Conservation (phyloP, 2,888 invertebrate genomes). For the Melanargia galathea region DNA sequence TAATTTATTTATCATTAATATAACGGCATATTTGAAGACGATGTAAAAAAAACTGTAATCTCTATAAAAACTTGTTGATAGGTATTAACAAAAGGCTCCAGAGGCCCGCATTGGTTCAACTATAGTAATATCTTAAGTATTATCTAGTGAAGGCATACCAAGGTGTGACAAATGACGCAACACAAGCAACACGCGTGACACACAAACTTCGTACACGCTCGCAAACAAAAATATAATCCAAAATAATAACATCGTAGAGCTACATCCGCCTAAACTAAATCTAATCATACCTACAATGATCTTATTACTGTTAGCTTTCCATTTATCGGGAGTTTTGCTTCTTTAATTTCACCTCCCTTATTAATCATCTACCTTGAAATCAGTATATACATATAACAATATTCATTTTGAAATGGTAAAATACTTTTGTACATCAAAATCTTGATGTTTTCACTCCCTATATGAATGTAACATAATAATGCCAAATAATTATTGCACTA, state of each 20-base stretch:
- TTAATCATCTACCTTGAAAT: constrained; percentile 49
- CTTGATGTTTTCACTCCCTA: constrained; percentile 14
- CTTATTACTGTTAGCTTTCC: constrained; percentile 25
- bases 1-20: constrained; percentile 3
- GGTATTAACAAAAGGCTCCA: constrained; percentile 45
- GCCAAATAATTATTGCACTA: constrained; percentile 40
- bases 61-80: constrained; percentile 39
- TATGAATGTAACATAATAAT: background rate
- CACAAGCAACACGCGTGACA: constrained; percentile 63
- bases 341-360: constrained; percentile 4
- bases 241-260: constrained; percentile 61
- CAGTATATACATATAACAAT: constrained; percentile 79
- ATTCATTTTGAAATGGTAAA: constrained; percentile 47
- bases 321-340: constrained; percentile 13
- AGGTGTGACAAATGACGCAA: constrained; percentile 62
- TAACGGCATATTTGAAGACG: constrained; percentile 33
- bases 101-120: constrained; percentile 40
- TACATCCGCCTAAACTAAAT: constrained; percentile 72
- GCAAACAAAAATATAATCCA: constrained; percentile 61
- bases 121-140: constrained; percentile 47
- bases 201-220: constrained; percentile 59
- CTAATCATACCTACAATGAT: constrained; percentile 63
- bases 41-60: constrained; percentile 31
- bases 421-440: constrained; percentile 48
- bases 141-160: constrained; percentile 73